Base-by-base conservation (phyloP, 2,113 vertebrate genomes). In the Typhlomys cinereus region DNA sequence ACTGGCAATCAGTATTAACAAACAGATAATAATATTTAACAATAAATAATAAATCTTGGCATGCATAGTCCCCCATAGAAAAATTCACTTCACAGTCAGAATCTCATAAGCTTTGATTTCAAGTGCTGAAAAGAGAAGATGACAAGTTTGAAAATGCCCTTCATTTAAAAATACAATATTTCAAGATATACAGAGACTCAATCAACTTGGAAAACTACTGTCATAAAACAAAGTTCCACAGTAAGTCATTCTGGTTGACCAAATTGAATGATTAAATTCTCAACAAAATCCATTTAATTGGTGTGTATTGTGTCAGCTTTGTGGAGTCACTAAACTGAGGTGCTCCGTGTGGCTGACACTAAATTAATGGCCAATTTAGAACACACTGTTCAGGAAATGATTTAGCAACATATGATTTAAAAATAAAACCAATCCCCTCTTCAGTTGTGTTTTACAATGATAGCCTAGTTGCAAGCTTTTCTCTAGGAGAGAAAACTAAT, bases 341-440 rank as follows among this genome's bases (percentile, higher is more conserved):
- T 96, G 93, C 84, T 97, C 95, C 97, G 96, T 69, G 82, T 98
- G 96, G 97, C 81, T 95, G 91, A 97, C 96, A 95, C 90, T 95
- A 96, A 97, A 96, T 95, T 91, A 98, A 96, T 98, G 94, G 96
- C 96, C 96, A 95, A 95, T 97, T 96, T 97, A 97, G 97, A 98
- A 97, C 97, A 97, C 89, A 90, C 1, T 88, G 90, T 95, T 98
- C 96, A 94, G 96, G 96, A 97, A 96, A 94, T 61, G 92, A 97
- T 86, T 97, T 74, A 76, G 67, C 89, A 96, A 96, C 87, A 76
- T 84, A 85, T 93, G 88, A 94, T 89, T 96, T 93, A 90, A 88
- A 81, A 94, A 89, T 94, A 87, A 95, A 95, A 92, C 89, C 84
- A 94, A 91, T 95, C 91, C 89, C 89, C 74, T 92, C 90, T 96